Evolutionary conservation across 2,888 invertebrate genomes (phyloP).

Genomic region (Blera fallax): DNA sequence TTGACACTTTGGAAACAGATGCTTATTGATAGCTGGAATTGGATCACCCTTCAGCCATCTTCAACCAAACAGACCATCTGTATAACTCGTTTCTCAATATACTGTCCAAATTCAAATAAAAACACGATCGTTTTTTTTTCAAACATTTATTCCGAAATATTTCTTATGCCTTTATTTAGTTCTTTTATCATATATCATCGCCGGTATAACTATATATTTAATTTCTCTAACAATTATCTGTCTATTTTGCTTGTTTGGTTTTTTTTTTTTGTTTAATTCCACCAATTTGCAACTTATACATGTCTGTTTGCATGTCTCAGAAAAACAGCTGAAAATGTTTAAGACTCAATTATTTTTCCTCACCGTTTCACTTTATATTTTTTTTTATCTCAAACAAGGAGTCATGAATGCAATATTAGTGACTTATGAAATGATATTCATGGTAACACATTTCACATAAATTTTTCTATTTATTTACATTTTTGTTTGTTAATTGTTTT

Average conservation of each 20-base stretch:
- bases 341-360: neutral
- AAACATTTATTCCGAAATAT: constrained; percentile 65
- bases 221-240: constrained; percentile 37
- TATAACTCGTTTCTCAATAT: too few relatives aligned
- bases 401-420: constrained; percentile 27
- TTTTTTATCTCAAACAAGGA: neutral
- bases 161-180: constrained; percentile 44
- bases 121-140: constrained; percentile 15
- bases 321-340: neutral
- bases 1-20: too few relatives aligned
- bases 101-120: neutral
- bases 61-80: too few relatives aligned
- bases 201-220: constrained; percentile 52
- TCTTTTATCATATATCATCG: constrained; percentile 45
- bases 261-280: neutral
- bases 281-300: constrained; percentile 16
- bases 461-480: constrained; percentile 22
- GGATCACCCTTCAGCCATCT: too few relatives aligned
- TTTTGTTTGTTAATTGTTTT: neutral
- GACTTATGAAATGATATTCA: constrained; percentile 34
- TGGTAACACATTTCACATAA: constrained; percentile 28
- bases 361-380: neutral
- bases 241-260: neutral
- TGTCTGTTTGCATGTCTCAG: neutral
- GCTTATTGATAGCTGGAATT: too few relatives aligned